These are phyloP conservation scores for Acromyrmex echinatior DNA, from an alignment of 1,140 invertebrate species.

Conservation along the genomic window DNA sequence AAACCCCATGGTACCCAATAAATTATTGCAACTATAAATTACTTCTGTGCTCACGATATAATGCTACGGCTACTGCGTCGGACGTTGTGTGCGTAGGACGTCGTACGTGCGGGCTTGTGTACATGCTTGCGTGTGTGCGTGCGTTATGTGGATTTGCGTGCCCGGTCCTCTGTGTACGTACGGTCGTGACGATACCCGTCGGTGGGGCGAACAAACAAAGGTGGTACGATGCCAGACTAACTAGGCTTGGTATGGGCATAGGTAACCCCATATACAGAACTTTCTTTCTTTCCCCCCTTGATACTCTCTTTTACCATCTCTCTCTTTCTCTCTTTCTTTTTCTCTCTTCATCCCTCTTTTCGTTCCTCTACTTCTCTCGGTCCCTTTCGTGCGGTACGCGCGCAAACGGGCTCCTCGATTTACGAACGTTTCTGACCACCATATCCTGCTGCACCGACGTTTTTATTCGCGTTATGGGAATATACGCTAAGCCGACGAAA, in stretches of 20 bases:
- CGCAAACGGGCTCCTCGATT: slow-evolving; percentile 61
- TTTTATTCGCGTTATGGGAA: slow-evolving; percentile 69
- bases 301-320: slow-evolving; percentile 5
- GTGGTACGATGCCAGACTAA: slow-evolving; percentile 75
- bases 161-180: slow-evolving; percentile 57
- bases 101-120: slow-evolving; percentile 62
- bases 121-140: slow-evolving; percentile 60
- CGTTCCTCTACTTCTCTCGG: neutral
- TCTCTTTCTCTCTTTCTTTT: too few species aligned
- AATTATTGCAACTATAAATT: slow-evolving; percentile 88
- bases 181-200: slow-evolving; percentile 68
- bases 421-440: slow-evolving; percentile 63
- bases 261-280: slow-evolving; percentile 53
- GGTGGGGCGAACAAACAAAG: slow-evolving; percentile 80
- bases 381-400: slow-evolving; percentile 51
- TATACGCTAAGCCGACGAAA: slow-evolving; percentile 67
- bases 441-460: slow-evolving; percentile 63
- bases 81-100: slow-evolving; percentile 78
- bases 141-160: slow-evolving; percentile 60
- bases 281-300: slow-evolving; percentile 54
- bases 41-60: slow-evolving; percentile 87
- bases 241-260: slow-evolving; percentile 69
- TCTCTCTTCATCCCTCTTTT: neutral
- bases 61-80: slow-evolving; percentile 85
- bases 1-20: slow-evolving; percentile 87